Evolutionary conservation across 2,888 invertebrate genomes (phyloP).

Genomic region (Hypolimnas misippus): DNA sequence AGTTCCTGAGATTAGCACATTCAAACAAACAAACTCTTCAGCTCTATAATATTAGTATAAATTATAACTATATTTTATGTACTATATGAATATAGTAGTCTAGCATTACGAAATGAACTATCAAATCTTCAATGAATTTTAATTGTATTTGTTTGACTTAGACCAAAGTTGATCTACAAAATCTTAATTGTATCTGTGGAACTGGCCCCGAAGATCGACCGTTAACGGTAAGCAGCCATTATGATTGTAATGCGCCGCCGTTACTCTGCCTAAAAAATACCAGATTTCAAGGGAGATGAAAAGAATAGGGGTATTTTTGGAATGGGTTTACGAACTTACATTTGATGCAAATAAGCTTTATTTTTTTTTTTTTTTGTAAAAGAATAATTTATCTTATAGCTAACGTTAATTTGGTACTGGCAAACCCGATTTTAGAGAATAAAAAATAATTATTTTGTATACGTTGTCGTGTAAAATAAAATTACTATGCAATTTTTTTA

Average conservation of each 20-base stretch:
- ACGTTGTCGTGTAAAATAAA: no score
- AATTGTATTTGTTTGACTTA: not conserved
- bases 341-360: constrained; percentile 42
- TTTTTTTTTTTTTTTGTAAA: constrained; percentile 13
- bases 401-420: not conserved
- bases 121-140: no score
- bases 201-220: constrained; percentile 54
- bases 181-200: constrained; percentile 39
- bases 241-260: constrained; percentile 80
- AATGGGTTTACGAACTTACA: constrained; percentile 49
- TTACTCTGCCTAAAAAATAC: constrained; percentile 64
- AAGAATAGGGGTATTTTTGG: constrained; percentile 59
- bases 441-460: no score
- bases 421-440: no score
- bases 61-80: no score
- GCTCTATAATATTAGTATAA: no score
- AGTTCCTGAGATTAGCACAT: no score
- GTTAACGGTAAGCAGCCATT: constrained; percentile 82
- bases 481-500: no score
- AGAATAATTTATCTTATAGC: constrained; percentile 9
- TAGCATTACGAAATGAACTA: no score
- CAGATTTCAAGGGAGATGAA: constrained; percentile 57
- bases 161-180: not conserved
- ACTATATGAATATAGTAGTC: no score
- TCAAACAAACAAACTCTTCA: no score